Evolutionary conservation across 2,113 vertebrate species (phyloP).

Genomic region (Geococcyx californianus): DNA sequence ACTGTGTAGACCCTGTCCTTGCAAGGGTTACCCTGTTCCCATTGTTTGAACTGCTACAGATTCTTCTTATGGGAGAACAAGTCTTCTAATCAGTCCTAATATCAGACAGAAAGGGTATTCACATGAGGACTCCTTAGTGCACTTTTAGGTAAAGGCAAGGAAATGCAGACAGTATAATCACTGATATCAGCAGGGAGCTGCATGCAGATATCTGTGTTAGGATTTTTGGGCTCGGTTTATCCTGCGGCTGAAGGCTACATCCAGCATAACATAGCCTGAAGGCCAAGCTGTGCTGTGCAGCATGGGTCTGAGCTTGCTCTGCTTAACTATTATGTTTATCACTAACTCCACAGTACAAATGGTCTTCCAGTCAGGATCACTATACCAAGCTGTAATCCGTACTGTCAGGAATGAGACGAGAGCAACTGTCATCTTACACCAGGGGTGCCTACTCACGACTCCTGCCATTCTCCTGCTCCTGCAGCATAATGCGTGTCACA

Average conservation of each 20-base stretch:
- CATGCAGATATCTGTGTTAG: no score
- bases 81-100: background rate
- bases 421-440: background rate
- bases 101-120: background rate
- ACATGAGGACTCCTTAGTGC: accelerated
- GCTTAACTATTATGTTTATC: accelerated
- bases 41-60: background rate
- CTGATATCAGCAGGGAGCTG: background rate
- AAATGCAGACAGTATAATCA: background rate
- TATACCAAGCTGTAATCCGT: background rate
- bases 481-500: no score
- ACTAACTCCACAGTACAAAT: accelerated
- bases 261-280: background rate
- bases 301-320: background rate
- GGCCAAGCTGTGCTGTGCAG: accelerated
- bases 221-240: background rate
- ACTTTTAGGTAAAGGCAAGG: background rate
- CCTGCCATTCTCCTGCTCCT: no score
- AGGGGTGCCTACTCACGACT: no score
- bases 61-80: background rate
- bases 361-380: background rate
- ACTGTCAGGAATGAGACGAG: background rate
- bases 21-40: background rate
- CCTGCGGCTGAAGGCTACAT: accelerated
- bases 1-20: background rate